Conservation (phyloP, 1,140 invertebrate species). For the Saxidomus purpurata region DNA sequence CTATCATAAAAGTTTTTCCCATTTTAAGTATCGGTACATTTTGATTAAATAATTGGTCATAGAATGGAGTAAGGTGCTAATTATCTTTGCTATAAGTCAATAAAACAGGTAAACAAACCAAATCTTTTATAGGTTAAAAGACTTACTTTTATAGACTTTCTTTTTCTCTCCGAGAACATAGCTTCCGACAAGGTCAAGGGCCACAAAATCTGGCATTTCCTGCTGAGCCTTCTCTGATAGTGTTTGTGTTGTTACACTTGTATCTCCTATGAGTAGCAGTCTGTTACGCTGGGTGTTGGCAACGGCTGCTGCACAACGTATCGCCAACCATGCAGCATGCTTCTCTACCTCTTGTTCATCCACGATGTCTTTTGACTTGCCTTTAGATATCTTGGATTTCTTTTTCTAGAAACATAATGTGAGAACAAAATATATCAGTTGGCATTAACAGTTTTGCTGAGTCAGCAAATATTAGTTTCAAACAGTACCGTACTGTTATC, state of each 20-base stretch:
- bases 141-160: slow-evolving; percentile 84
- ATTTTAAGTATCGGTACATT: no score
- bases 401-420: not conserved
- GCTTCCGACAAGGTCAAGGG: slow-evolving; percentile 82
- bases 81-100: no score
- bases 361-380: slow-evolving; percentile 71
- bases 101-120: no score
- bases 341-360: slow-evolving; percentile 80
- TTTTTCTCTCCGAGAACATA: slow-evolving; percentile 85
- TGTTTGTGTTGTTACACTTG: slow-evolving; percentile 75
- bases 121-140: not conserved
- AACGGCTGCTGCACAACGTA: slow-evolving; percentile 81
- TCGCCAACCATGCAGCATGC: slow-evolving; percentile 82
- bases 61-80: no score
- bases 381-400: slow-evolving; percentile 21
- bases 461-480: no score
- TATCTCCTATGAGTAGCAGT: slow-evolving; percentile 79
- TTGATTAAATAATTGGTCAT: no score
- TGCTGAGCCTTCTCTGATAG: slow-evolving; percentile 69
- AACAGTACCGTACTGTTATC: no score
- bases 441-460: not conserved
- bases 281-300: slow-evolving; percentile 78
- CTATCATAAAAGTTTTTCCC: no score
- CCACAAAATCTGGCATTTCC: slow-evolving; percentile 83
- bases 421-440: not conserved